phyloP scores from a whole-genome alignment of 2,797 vertebrate genomes.

The Zalophus californianus region DNA sequence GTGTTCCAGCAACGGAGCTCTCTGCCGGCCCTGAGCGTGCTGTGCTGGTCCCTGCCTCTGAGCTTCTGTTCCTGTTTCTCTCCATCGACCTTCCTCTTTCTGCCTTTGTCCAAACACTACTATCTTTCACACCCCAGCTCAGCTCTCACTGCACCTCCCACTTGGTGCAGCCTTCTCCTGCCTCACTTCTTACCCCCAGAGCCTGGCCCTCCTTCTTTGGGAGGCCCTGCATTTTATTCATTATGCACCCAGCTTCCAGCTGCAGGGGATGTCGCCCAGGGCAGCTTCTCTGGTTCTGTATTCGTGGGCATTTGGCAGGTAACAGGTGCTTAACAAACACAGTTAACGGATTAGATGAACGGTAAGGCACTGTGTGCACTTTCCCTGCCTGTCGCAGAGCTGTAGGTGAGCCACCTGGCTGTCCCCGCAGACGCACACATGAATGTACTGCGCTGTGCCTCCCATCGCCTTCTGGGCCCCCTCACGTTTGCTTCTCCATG shows the following conservation, averaged over 20 bases:
- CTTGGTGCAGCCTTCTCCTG: not conserved
- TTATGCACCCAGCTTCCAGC: not conserved
- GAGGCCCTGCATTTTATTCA: not conserved
- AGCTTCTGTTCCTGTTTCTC: not conserved
- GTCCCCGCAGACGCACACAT: not conserved
- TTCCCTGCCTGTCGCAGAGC: not conserved
- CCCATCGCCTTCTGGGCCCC: not conserved
- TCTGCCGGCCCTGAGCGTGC: too few relatives aligned
- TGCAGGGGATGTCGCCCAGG: not conserved
- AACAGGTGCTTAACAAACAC: not conserved
- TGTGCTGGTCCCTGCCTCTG: not conserved
- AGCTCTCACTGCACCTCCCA: not conserved
- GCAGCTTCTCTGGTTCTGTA: not conserved
- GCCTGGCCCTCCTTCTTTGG: not conserved
- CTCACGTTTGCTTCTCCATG: not conserved
- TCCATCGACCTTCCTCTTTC: not conserved
- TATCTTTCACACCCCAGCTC: not conserved
- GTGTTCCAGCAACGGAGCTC: fast-evolving
- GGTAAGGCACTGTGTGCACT: not conserved
- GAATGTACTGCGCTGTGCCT: not conserved
- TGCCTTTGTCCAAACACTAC: not conserved
- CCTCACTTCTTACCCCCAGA: not conserved
- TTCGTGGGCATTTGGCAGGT: not conserved
- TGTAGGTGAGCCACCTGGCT: not conserved
- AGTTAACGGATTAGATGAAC: not conserved